Base-by-base conservation (phyloP, 2,797 vertebrate species). In the Phalanger gymnotis region DNA sequence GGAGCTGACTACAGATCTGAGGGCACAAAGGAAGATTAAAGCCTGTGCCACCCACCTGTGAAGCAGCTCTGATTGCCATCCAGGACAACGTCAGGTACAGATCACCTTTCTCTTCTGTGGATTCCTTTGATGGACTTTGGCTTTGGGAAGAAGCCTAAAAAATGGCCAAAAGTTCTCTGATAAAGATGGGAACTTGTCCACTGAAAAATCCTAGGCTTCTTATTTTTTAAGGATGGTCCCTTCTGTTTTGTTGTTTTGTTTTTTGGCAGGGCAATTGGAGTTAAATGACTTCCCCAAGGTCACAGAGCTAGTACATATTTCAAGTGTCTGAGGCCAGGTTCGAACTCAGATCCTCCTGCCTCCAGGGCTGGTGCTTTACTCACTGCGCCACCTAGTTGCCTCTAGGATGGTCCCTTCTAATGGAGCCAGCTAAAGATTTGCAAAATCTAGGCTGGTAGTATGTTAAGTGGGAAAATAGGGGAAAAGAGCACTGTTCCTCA, bases 31-130 rank as follows among this genome's bases (percentile, higher is more conserved):
- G 95, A 56, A 96, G 31, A 93, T 73, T 13, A 47, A 96, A 89
- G 25, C 56, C 94, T 93, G 94, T 54, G 92, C 89, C 28, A 98
- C 98, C 95, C 95, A 99, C 99, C 99, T 99, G 98, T 91, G 98
- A 95, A 94, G 99, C 99, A 90, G 99, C 99, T 98, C 98, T 98
- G 94, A 99, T 57, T 95, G 98, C 99, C 97, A 99, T 98, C 99
- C 99, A 99, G 97, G 98, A 98, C 96, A 98, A 97, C 40, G 98
- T 94, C 96, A 91, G 98, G 94, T 96, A 98, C 54, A 93, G 91
- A 94, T 98, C 98, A 91, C 81, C 92, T 92, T 40, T 93, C 92
- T 3, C 90, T 90, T 93, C 25, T 93, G 57, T 2, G 66, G 97
- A 94, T 19, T 97, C 98, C 95, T 92, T 34, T 94, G 58, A 2